A percentile compares a stretch with the other conserved stretches of the same genome.
Conservation (phyloP, 2,113 vertebrate species). For the Mastomys coucha region DNA sequence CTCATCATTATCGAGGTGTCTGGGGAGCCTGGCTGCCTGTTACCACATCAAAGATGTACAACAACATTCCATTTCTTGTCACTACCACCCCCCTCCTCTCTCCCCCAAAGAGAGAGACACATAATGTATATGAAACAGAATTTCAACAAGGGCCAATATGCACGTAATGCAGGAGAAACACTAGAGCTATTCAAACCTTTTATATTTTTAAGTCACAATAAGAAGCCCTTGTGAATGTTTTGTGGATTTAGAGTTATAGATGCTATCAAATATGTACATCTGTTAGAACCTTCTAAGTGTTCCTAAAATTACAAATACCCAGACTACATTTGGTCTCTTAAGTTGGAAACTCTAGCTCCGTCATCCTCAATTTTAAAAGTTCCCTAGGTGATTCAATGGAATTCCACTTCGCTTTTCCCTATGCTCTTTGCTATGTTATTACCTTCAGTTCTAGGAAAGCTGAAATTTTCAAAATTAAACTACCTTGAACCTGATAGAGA, state of each 20-base stretch:
- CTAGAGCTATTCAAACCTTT: not conserved
- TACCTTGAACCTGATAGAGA: not conserved
- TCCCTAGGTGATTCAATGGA: not conserved
- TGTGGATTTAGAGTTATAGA: not conserved
- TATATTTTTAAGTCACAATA: not conserved
- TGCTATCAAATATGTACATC: not conserved
- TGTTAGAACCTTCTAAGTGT: not conserved
- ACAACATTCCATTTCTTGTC: not conserved
- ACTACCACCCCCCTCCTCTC: not conserved
- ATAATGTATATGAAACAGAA: not conserved
- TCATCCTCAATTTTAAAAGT: not conserved
- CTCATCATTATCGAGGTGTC: not conserved
- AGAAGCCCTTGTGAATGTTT: not conserved
- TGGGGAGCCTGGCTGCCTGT: not conserved
- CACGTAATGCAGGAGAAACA: not conserved
- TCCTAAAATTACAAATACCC: not conserved
- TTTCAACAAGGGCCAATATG: not conserved
- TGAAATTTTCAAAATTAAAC: constrained; percentile 46
- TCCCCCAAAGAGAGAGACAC: not conserved
- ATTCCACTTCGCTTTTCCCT: not conserved
- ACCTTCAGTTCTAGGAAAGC: not conserved
- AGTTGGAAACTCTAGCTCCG: not conserved
- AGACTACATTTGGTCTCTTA: not conserved
- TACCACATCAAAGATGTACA: not conserved
- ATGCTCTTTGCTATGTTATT: not conserved